Percentiles rank a stretch among this genome's conserved stretches.
These are phyloP conservation scores for Nothura maculosa DNA, from an alignment of 2,797 vertebrate genomes.

Conservation along the genomic window DNA sequence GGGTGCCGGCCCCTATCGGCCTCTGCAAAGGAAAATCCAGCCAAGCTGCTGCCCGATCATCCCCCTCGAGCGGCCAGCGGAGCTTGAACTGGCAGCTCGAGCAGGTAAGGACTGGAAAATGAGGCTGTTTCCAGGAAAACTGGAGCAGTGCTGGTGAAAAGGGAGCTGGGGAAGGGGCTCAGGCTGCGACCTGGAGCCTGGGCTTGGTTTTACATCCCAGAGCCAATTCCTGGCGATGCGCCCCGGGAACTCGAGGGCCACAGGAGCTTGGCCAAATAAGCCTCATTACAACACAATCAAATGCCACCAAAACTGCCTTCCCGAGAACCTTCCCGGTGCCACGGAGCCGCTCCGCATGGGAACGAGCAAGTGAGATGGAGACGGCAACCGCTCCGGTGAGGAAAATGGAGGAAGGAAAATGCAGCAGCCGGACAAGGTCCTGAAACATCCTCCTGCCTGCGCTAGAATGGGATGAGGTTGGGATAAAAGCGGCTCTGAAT, in stretches of 20 bases:
- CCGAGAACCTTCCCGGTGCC: neutral
- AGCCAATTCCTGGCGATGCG: neutral
- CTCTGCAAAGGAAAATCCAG: neutral
- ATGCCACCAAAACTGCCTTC: accelerated
- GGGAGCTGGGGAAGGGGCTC: neutral
- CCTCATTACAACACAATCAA: accelerated
- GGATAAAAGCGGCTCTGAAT: neutral
- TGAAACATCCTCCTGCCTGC: too few relatives aligned
- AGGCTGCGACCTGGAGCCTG: neutral
- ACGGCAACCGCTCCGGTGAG: neutral
- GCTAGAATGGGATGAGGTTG: neutral
- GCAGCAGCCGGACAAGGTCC: too few relatives aligned
- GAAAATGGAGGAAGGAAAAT: neutral
- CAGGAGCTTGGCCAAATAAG: neutral
- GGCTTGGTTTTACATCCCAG: accelerated
- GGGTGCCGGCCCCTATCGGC: neutral
- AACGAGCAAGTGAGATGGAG: neutral
- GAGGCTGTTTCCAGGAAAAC: neutral
- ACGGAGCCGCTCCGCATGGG: accelerated
- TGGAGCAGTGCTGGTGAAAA: neutral
- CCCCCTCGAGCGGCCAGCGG: neutral
- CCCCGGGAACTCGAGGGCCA: neutral
- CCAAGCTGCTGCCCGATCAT: neutral
- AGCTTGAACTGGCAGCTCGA: accelerated
- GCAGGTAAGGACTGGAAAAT: neutral